Evolutionary conservation across 1,140 invertebrate species (phyloP).

Genomic region (Sycophaga agraensis): DNA sequence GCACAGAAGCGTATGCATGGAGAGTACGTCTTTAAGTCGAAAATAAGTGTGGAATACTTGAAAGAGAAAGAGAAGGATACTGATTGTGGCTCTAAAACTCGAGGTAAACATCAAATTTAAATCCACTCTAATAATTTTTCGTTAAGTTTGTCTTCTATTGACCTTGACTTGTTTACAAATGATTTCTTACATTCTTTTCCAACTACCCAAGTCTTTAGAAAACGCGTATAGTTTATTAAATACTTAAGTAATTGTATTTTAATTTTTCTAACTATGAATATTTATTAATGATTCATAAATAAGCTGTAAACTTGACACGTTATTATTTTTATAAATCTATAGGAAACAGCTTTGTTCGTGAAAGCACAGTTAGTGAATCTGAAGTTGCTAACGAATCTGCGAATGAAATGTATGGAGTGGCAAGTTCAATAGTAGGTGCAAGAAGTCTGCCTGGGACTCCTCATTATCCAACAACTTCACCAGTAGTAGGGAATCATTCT

Average conservation of each 20-base stretch:
- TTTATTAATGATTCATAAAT: too few relatives aligned
- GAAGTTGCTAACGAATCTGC: conserved; percentile 46
- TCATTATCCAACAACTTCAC: conserved; percentile 51
- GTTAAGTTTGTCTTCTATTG: neutral
- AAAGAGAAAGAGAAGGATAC: conserved; percentile 46
- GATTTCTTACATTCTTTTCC: conserved; percentile 25
- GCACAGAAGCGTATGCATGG: conserved; percentile 83
- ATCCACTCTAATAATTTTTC: neutral
- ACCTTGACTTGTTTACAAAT: conserved; percentile 23
- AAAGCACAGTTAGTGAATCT: conserved; percentile 48
- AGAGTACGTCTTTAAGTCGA: conserved; percentile 78
- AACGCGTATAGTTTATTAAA: too few relatives aligned
- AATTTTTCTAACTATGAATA: too few relatives aligned
- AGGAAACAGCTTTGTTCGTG: conserved; percentile 38
- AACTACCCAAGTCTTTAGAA: too few relatives aligned
- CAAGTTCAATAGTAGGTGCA: conserved; percentile 44
- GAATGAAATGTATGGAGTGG: conserved; percentile 52
- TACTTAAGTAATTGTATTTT: too few relatives aligned
- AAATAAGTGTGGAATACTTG: conserved; percentile 65
- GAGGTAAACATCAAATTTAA: conserved; percentile 38
- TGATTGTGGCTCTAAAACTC: conserved; percentile 36
- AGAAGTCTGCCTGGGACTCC: conserved; percentile 51
- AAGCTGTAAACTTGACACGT: too few relatives aligned
- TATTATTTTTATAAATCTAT: conserved; percentile 23
- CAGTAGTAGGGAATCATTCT: conserved; percentile 45